Percentiles rank a stretch among this genome's conserved stretches.
phyloP scores from a whole-genome alignment of 2,113 vertebrate genomes.

The Nesoenas mayeri region DNA sequence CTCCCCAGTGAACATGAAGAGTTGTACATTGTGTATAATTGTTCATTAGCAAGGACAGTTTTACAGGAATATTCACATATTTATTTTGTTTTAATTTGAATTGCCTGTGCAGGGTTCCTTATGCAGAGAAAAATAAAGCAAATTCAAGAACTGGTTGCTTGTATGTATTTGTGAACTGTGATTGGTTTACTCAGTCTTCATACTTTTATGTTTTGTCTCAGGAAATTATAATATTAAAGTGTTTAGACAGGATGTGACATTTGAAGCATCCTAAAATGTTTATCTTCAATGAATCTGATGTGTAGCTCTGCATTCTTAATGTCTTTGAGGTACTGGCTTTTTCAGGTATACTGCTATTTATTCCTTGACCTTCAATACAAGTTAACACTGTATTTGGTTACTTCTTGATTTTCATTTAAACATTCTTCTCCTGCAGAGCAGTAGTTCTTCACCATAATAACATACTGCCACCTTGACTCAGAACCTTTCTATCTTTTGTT shows the following conservation, averaged over 20 bases:
- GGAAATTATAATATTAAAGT: neutral
- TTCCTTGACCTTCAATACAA: neutral
- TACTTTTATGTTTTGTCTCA: neutral
- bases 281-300: accelerated
- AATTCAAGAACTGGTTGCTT: constrained; percentile 67
- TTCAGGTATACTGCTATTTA: neutral
- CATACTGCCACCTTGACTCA: neutral
- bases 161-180: constrained; percentile 6
- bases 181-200: neutral
- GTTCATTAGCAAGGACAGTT: constrained; percentile 93
- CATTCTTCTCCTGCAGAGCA: neutral
- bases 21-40: constrained; percentile 99
- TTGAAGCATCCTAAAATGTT: neutral
- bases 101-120: constrained; percentile 88
- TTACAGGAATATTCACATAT: constrained; percentile 97
- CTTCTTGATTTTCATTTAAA: neutral
- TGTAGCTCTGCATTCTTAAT: neutral
- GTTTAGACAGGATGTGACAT: neutral
- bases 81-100: constrained; percentile 98
- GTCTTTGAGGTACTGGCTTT: neutral
- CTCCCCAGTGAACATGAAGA: constrained; percentile 75
- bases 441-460: neutral
- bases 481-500: neutral
- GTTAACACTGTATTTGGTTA: neutral
- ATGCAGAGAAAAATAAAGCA: constrained; percentile 86